phyloP scores from a whole-genome alignment of 2,797 vertebrate genomes.

The Pangasius mekongensis region DNA sequence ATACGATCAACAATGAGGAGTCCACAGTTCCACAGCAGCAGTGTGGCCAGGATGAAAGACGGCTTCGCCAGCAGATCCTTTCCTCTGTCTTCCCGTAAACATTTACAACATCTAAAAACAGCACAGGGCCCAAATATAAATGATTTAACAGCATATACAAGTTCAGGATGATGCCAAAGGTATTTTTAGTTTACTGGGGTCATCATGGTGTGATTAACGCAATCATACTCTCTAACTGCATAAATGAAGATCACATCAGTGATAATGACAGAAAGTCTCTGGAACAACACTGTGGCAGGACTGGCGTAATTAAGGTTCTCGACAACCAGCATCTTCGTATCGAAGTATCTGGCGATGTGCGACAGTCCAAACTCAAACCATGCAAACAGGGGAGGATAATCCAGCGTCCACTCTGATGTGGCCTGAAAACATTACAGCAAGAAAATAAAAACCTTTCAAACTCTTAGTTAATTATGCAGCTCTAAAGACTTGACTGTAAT shows the following conservation, averaged over 20 bases:
- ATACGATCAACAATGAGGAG: conserved; percentile 96
- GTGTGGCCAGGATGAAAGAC: conserved; percentile 82
- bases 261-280: conserved; percentile 88
- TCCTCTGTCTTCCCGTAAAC: conserved; percentile 76
- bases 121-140: background rate
- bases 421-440: conserved; percentile 69
- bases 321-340: conserved; percentile 86
- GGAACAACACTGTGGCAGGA: conserved; percentile 82
- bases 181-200: background rate
- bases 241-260: conserved; percentile 85
- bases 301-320: conserved; percentile 85
- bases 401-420: conserved; percentile 92
- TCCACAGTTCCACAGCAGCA: conserved; percentile 94
- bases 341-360: conserved; percentile 82
- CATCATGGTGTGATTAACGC: background rate
- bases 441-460: background rate
- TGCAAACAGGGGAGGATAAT: conserved; percentile 96
- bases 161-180: background rate
- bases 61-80: conserved; percentile 81
- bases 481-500: too few species aligned
- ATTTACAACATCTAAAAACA: conserved; percentile 83
- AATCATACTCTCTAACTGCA: conserved; percentile 86
- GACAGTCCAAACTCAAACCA: conserved; percentile 91
- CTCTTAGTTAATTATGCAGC: background rate
- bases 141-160: background rate